A percentile compares a stretch with the other conserved stretches of the same genome.
Evolutionary conservation across 2,888 invertebrate genomes (phyloP).

Genomic region (Hirtodrosophila cameraria): DNA sequence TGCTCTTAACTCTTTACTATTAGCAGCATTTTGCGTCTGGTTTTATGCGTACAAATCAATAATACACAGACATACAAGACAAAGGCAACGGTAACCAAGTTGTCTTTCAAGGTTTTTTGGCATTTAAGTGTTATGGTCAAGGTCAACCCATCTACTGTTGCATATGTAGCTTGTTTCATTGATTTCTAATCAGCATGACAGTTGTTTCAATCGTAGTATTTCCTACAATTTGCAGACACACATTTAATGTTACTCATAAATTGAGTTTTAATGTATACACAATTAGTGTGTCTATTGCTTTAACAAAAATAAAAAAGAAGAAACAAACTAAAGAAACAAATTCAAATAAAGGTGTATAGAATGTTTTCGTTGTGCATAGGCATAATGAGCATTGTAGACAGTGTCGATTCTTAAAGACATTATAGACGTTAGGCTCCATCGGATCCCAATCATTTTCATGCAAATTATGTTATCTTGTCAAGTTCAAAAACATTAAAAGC

Average conservation of each 20-base stretch:
- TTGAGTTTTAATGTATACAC: slow-evolving; percentile 73
- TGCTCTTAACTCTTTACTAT: slow-evolving; percentile 37
- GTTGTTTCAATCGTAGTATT: slow-evolving; percentile 25
- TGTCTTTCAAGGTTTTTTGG: slow-evolving; percentile 71
- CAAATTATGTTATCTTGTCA: slow-evolving; percentile 68
- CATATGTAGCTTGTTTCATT: slow-evolving; percentile 50
- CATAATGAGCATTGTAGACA: too few species aligned
- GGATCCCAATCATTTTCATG: slow-evolving; percentile 61
- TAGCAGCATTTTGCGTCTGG: slow-evolving; percentile 55
- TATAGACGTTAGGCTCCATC: slow-evolving; percentile 20
- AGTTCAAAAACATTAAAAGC: slow-evolving; percentile 72
- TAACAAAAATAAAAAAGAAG: slow-evolving; percentile 29
- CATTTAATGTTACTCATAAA: slow-evolving; percentile 52
- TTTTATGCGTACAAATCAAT: slow-evolving; percentile 73
- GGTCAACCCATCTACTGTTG: slow-evolving; percentile 47
- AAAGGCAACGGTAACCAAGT: slow-evolving; percentile 66
- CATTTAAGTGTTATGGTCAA: slow-evolving; percentile 78
- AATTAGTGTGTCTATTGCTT: slow-evolving; percentile 32
- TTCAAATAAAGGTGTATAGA: too few species aligned
- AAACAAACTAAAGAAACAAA: slow-evolving; percentile 21
- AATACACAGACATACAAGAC: slow-evolving; percentile 36
- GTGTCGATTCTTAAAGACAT: slow-evolving; percentile 50
- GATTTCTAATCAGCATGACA: slow-evolving; percentile 62
- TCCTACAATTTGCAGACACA: slow-evolving; percentile 22
- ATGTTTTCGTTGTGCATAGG: slow-evolving; percentile 25